These are phyloP conservation scores for Leuctra nigra DNA, from an alignment of 2,888 invertebrate genomes.

Conservation along the genomic window DNA sequence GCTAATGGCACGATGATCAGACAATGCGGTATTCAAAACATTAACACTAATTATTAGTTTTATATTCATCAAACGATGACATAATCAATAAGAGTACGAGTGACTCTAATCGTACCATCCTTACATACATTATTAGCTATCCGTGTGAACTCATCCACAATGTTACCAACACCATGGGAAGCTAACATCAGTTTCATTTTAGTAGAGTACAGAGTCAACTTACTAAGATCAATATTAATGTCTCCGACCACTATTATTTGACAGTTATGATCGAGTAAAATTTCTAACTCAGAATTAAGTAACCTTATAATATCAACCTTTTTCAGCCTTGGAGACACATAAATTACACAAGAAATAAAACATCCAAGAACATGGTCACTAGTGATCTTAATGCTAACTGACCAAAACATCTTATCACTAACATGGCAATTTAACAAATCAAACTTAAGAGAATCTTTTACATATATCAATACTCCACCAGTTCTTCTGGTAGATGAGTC, in stretches of 20 bases:
- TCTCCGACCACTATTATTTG: neutral
- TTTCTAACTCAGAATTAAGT: neutral
- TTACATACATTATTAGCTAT: neutral
- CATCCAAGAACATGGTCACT: neutral
- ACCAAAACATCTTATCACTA: neutral
- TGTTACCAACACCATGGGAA: neutral
- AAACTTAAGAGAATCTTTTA: neutral
- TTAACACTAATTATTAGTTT: neutral
- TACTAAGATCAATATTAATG: neutral
- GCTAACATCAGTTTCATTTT: neutral
- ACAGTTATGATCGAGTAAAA: neutral
- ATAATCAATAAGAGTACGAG: neutral
- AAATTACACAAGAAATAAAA: neutral
- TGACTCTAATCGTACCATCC: neutral
- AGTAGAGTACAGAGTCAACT: neutral
- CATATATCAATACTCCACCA: neutral
- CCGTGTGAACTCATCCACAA: neutral
- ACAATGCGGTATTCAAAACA: neutral
- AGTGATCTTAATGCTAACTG: neutral
- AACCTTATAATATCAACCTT: neutral
- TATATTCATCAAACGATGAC: neutral
- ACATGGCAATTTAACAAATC: neutral
- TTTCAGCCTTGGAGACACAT: neutral
- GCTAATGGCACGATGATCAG: neutral
- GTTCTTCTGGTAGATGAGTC: neutral